Percentiles rank a stretch among this genome's conserved stretches.
Evolutionary conservation across 2,888 invertebrate species (phyloP).

Genomic region (Platycheirus albimanus): DNA sequence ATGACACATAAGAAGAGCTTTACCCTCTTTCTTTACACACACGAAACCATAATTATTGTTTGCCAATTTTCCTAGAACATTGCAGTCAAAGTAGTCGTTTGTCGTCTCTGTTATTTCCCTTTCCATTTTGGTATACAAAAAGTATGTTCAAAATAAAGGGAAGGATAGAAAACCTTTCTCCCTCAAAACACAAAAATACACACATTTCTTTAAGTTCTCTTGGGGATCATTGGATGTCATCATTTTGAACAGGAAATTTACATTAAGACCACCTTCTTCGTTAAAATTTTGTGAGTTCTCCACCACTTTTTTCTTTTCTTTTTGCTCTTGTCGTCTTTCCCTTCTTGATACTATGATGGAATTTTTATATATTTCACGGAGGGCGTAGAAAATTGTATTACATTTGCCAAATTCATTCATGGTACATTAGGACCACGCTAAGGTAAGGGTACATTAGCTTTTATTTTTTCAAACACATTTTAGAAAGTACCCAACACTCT

Average conservation of each 20-base stretch:
- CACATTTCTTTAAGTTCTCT: slow-evolving; percentile 60
- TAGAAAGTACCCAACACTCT: slow-evolving; percentile 33
- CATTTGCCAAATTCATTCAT: slow-evolving; percentile 71
- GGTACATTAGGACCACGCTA: slow-evolving; percentile 61
- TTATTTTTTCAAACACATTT: slow-evolving; percentile 55
- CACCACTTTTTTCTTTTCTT: not conserved
- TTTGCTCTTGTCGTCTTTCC: not conserved
- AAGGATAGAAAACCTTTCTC: slow-evolving; percentile 9
- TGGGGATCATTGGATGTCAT: slow-evolving; percentile 69
- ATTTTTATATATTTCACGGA: slow-evolving; percentile 41
- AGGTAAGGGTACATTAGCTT: slow-evolving; percentile 67
- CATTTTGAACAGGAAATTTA: slow-evolving; percentile 70
- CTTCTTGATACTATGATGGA: slow-evolving; percentile 8
- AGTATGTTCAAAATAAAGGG: slow-evolving; percentile 18
- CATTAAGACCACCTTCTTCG: slow-evolving; percentile 58
- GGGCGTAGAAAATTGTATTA: slow-evolving; percentile 47
- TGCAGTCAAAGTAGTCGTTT: slow-evolving; percentile 12
- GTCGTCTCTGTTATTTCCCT: not conserved
- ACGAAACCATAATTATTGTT: not conserved
- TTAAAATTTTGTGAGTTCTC: slow-evolving; percentile 28
- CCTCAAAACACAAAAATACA: slow-evolving; percentile 32
- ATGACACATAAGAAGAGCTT: not conserved
- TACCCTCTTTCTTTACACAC: no score
- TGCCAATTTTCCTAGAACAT: slow-evolving; percentile 17
- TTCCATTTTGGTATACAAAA: slow-evolving; percentile 34